Conservation (phyloP, 2,888 invertebrate species). For the Anorthoa munda region DNA sequence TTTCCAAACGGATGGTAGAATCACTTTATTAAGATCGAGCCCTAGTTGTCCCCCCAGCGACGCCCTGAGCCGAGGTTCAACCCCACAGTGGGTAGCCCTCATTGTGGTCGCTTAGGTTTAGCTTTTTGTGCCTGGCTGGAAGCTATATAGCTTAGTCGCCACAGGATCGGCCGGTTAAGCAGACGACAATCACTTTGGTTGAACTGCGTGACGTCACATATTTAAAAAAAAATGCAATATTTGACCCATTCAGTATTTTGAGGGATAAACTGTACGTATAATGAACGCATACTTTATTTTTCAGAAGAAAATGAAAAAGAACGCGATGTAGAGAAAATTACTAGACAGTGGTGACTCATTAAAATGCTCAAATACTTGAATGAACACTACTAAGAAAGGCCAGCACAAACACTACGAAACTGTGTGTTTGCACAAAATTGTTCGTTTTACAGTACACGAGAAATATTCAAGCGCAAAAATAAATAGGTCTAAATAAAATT, state of each 20-base stretch:
- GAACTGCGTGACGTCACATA: no score
- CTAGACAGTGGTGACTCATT: slow-evolving; percentile 21
- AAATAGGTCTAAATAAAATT: slow-evolving; percentile 55
- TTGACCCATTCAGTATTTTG: not conserved
- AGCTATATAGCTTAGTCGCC: no score
- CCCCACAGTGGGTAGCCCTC: no score
- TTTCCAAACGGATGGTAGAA: no score
- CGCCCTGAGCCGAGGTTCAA: no score
- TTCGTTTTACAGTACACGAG: not conserved
- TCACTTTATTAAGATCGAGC: no score
- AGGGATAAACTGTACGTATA: not conserved
- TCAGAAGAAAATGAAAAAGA: not conserved
- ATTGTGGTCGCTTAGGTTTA: no score
- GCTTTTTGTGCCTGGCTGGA: no score
- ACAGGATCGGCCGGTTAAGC: no score
- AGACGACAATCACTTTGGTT: no score
- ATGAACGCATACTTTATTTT: not conserved
- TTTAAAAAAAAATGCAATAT: no score
- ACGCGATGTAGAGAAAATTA: not conserved
- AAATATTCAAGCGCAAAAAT: slow-evolving; percentile 40
- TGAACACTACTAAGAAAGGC: slow-evolving; percentile 15
- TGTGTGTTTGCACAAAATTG: slow-evolving; percentile 16
- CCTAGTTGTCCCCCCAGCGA: no score
- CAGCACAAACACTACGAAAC: slow-evolving; percentile 24
- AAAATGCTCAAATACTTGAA: slow-evolving; percentile 33